Evolutionary conservation across 2,113 vertebrate genomes (phyloP).

Genomic region (Heteronetta atricapilla): DNA sequence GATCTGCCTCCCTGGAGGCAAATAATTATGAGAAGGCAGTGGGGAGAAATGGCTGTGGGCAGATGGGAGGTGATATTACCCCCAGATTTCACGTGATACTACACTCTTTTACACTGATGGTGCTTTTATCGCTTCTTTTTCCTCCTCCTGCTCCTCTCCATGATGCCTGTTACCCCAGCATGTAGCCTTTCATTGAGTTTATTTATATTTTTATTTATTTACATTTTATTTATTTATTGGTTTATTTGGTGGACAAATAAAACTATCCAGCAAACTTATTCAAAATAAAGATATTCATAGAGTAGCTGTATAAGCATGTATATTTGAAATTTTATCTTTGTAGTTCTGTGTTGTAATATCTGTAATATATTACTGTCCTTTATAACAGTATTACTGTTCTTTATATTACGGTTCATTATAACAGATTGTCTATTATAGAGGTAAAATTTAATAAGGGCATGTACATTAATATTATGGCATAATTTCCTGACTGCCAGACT

Average conservation of each 20-base stretch:
- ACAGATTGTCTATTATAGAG: conserved; percentile 37
- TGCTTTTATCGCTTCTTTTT: not conserved
- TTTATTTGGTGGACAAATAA: not conserved
- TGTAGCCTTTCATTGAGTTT: not conserved
- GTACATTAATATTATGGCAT: conserved; percentile 59
- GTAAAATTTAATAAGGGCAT: conserved; percentile 62
- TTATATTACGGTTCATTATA: not conserved
- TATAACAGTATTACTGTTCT: conserved; percentile 1
- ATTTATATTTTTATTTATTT: no score
- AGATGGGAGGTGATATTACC: not conserved
- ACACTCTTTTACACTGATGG: not conserved
- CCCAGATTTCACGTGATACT: fast-evolving
- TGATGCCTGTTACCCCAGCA: not conserved
- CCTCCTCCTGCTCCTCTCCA: not conserved
- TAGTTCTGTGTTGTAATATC: not conserved
- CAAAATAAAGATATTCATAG: not conserved
- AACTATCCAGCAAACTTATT: not conserved
- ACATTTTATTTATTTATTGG: not conserved
- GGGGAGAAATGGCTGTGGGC: not conserved
- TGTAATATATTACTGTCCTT: conserved; percentile 19
- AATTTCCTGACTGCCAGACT: conserved; percentile 57
- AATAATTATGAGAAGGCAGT: fast-evolving
- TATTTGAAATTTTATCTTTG: conserved; percentile 25
- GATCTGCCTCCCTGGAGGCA: not conserved
- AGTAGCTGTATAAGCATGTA: not conserved